phyloP scores from a whole-genome alignment of 2,797 vertebrate genomes.

The Peromyscus eremicus region DNA sequence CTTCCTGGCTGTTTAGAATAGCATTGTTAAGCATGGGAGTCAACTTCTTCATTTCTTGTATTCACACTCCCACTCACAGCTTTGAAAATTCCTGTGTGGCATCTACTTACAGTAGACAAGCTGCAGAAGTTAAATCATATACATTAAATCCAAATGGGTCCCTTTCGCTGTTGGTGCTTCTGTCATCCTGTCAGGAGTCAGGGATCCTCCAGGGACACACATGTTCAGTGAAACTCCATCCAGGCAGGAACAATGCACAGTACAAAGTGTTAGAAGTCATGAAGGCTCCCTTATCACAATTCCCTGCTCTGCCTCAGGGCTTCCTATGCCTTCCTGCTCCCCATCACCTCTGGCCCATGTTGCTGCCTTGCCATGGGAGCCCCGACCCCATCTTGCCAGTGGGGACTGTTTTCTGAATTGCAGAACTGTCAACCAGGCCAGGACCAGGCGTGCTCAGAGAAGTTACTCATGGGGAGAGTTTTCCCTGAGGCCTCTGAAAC shows the following conservation, averaged over 20 bases:
- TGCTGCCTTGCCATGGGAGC: not conserved
- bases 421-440: not conserved
- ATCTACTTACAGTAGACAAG: constrained; percentile 55
- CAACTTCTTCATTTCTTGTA: constrained; percentile 66
- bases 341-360: not conserved
- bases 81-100: constrained; percentile 70
- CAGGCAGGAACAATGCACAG: not conserved
- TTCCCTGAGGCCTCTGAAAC: not conserved
- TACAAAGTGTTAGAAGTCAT: not conserved
- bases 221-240: not conserved
- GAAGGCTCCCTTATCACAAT: not conserved
- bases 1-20: constrained; percentile 76
- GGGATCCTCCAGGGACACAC: not conserved
- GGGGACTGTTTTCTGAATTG: not conserved
- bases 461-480: not conserved
- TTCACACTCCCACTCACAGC: constrained; percentile 71
- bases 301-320: not conserved
- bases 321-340: not conserved
- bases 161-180: constrained; percentile 45
- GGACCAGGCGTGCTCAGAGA: not conserved
- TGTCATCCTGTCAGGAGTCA: constrained; percentile 29
- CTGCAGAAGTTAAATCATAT: constrained; percentile 57
- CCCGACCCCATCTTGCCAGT: not conserved
- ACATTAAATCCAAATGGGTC: constrained; percentile 21
- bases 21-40: constrained; percentile 58